Conservation (phyloP, 1,140 invertebrate species). For the Conopomorpha cramerella region DNA sequence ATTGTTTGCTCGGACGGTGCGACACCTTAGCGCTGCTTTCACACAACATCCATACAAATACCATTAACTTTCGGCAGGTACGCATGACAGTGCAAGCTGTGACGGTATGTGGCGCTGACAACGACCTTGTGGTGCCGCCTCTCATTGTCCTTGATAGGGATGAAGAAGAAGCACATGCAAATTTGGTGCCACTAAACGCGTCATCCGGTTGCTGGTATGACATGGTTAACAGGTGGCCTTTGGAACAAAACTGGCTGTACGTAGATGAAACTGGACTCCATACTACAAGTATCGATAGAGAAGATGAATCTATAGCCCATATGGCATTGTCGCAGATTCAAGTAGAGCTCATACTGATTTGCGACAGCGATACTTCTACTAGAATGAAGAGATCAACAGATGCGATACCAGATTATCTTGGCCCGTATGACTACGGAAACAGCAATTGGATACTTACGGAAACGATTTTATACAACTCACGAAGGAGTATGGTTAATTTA, state of each 20-base stretch:
- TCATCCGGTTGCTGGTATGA: slow-evolving; percentile 21
- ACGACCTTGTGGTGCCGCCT: slow-evolving; percentile 23
- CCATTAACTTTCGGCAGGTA: too few relatives aligned
- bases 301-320: slow-evolving; percentile 46
- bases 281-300: slow-evolving; percentile 36
- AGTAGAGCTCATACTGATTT: slow-evolving; percentile 35
- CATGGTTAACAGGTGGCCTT: slow-evolving; percentile 33
- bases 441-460: slow-evolving; percentile 43
- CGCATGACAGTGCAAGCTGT: slow-evolving; percentile 22
- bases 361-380: slow-evolving; percentile 16
- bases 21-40: too few relatives aligned
- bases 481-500: slow-evolving; percentile 40
- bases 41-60: too few relatives aligned
- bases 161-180: slow-evolving; percentile 33
- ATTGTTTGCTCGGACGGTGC: too few relatives aligned
- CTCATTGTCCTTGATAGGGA: slow-evolving; percentile 35
- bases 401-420: slow-evolving; percentile 10
- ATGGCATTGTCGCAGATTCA: slow-evolving; percentile 52
- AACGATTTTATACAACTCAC: slow-evolving; percentile 27
- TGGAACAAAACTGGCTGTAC: slow-evolving; percentile 33
- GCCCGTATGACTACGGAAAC: slow-evolving; percentile 30
- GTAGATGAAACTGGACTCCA: slow-evolving; percentile 31
- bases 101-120: slow-evolving; percentile 15
- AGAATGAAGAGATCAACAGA: slow-evolving; percentile 21
- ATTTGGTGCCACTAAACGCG: slow-evolving; percentile 27